Evolutionary conservation across 2,888 invertebrate species (phyloP), one percentile per base, ranked within the genome.

Genomic region (Drosophila ustulata): DNA sequence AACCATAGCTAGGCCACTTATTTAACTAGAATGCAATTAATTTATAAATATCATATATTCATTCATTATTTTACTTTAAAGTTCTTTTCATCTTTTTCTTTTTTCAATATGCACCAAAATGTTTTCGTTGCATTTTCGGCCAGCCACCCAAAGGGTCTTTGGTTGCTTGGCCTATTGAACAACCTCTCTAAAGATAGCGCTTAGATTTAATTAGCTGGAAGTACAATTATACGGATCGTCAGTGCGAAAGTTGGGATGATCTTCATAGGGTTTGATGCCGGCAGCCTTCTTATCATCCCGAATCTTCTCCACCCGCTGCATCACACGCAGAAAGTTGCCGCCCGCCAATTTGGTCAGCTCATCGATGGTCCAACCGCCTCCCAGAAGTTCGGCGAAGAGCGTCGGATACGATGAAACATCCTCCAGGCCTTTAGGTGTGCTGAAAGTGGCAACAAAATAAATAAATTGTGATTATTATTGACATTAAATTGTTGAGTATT

Each of bases 381-480:
- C 95, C 89, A 96, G 94, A 30, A 96, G 93, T 90, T 96, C 96
- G 4, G 96, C 96, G 90, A 96, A 96, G 30, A 96, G 93, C 8
- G 95, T 94, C 1, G 96, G 96, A 91, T 96, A 96, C 6, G 95
- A 95, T 25, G 96, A 96, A 3, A 96, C 96, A 90, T 96, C 96
- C 92, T 96, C 96, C 58, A 97, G 93, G 28, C 97, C 97, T 92
- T 95, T 95, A 9, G 97, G 97, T 50, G 96, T 96, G 91, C 97
- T 97, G 92, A 57, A 68, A 37, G 4, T 4, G 4, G 4, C 11
- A 23, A 2, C 0, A 4, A 23, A 3, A 4, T 1, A 11, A 3
- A 39, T 32, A 18, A 50, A 18, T 45, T 23, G 23, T 43, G 0
- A 23, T 37, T 18, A 1, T 18, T 18, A 18, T 18, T 18, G 18